phyloP scores from a whole-genome alignment of 1,140 invertebrate genomes.

The Scaptomyza hsui region DNA sequence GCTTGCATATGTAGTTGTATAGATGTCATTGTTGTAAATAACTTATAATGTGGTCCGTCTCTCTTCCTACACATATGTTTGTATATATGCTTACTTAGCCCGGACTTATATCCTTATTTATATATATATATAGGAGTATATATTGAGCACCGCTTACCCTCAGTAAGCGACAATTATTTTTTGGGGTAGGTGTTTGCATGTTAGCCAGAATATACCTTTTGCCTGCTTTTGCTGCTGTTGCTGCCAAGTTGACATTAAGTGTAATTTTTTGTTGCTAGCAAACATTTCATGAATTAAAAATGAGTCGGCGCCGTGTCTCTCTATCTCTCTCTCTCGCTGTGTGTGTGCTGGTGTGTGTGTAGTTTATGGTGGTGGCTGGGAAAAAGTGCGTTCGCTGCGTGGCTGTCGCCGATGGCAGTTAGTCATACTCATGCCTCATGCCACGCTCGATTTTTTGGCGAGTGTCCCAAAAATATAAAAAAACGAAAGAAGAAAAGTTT shows the following conservation, averaged over 20 bases:
- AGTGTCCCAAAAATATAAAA: constrained; percentile 11
- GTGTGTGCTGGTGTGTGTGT: constrained; percentile 9
- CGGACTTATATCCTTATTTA: not conserved
- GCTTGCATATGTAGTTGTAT: constrained; percentile 31
- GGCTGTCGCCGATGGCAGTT: constrained; percentile 46
- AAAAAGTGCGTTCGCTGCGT: constrained; percentile 44
- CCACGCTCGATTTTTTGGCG: not conserved
- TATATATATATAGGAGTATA: not conserved
- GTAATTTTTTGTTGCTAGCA: constrained; percentile 49
- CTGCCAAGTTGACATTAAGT: constrained; percentile 47
- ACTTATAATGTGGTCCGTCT: constrained; percentile 30
- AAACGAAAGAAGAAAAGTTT: not conserved
- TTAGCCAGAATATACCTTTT: constrained; percentile 15
- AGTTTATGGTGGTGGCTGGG: constrained; percentile 30
- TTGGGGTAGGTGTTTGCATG: constrained; percentile 39
- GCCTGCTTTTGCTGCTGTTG: constrained; percentile 4
- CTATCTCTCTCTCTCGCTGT: not conserved
- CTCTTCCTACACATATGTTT: not conserved
- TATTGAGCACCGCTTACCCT: constrained; percentile 20
- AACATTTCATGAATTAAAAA: constrained; percentile 57
- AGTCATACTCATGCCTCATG: constrained; percentile 39
- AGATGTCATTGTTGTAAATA: constrained; percentile 36
- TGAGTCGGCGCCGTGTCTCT: constrained; percentile 10
- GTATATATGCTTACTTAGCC: not conserved
- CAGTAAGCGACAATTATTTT: constrained; percentile 55